Evolutionary conservation across 2,113 vertebrate genomes (phyloP).

Genomic region (Laterallus jamaicensis): DNA sequence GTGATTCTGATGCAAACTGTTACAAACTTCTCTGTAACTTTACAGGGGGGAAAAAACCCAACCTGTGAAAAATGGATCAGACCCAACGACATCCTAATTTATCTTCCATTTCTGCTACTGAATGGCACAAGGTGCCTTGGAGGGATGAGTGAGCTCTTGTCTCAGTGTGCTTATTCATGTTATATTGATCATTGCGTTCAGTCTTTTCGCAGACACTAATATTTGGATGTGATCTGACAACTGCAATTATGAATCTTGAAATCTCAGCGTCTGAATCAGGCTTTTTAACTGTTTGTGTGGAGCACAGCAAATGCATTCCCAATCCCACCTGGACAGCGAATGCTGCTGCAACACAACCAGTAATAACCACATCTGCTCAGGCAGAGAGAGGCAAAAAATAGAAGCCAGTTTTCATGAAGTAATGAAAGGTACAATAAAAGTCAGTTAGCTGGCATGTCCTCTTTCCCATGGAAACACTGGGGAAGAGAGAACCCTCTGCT

Average conservation of each 20-base stretch:
- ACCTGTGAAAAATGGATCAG: neutral
- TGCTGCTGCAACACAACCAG: neutral
- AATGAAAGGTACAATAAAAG: neutral
- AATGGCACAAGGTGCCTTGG: neutral
- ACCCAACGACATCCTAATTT: neutral
- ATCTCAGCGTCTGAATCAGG: neutral
- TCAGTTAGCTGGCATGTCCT: neutral
- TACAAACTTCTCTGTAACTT: neutral
- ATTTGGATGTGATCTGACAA: neutral
- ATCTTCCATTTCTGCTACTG: neutral
- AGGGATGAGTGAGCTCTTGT: neutral
- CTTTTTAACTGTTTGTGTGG: neutral
- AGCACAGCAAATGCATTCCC: neutral
- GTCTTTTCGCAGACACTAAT: neutral
- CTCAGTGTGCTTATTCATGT: neutral
- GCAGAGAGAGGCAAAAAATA: neutral
- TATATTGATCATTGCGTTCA: neutral
- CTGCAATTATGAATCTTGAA: neutral
- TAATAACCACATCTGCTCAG: neutral
- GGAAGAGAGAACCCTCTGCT: neutral
- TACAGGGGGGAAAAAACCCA: neutral
- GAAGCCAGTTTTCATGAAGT: neutral
- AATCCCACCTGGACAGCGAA: neutral
- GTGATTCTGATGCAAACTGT: neutral
- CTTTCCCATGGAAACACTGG: conserved; percentile 11